phyloP scores from a whole-genome alignment of 2,797 vertebrate genomes.

The Rhinogobio ventralis region DNA sequence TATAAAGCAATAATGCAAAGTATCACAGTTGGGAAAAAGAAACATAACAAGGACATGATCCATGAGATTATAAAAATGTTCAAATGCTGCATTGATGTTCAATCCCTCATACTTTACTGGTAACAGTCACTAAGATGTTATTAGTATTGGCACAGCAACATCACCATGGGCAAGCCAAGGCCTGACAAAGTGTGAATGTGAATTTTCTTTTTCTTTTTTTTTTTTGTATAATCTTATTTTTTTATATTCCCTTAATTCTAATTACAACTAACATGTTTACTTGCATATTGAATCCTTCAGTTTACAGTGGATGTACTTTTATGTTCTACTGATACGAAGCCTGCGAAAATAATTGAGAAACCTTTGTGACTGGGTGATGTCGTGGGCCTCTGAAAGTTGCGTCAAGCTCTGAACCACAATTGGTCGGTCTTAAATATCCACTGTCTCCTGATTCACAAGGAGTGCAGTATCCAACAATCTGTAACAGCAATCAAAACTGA shows the following conservation, averaged over 20 bases:
- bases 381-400: constrained; percentile 70
- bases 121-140: constrained; percentile 62
- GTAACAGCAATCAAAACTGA: constrained; percentile 38
- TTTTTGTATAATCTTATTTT: constrained; percentile 59
- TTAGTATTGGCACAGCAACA: constrained; percentile 64
- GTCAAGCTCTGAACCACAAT: constrained; percentile 56
- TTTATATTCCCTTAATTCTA: constrained; percentile 61
- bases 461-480: constrained; percentile 44
- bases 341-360: constrained; percentile 40
- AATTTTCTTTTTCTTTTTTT: constrained; percentile 63
- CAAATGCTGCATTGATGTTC: constrained; percentile 78
- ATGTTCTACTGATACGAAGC: constrained; percentile 64
- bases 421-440: constrained; percentile 55
- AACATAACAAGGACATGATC: constrained; percentile 48
- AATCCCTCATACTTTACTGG: constrained; percentile 66
- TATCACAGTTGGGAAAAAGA: constrained; percentile 52
- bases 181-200: constrained; percentile 72
- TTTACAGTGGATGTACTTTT: constrained; percentile 66
- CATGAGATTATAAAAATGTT: constrained; percentile 60
- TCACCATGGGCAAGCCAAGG: constrained; percentile 64
- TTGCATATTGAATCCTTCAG: constrained; percentile 64
- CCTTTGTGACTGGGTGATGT: constrained; percentile 56
- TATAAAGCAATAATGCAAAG: constrained; percentile 82
- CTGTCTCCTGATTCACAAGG: constrained; percentile 39
- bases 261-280: constrained; percentile 58